phyloP scores from a whole-genome alignment of 92 coral and sea anemone genomes.

The Virgularia gustaviana region DNA sequence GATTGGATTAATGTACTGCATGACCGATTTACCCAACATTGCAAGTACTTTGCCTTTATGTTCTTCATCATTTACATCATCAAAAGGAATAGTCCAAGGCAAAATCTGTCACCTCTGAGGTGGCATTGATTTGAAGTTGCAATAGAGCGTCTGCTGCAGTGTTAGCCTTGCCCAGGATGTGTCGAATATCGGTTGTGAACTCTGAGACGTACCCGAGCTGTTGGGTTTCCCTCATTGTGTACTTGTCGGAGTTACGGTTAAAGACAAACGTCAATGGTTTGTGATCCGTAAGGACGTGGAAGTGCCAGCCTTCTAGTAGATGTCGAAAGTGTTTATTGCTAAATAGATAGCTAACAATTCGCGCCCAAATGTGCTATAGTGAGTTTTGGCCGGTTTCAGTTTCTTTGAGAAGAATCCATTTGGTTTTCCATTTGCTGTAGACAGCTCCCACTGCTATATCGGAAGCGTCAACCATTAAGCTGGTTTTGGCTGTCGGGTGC shows the following conservation, averaged over 20 bases:
- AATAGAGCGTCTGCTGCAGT: constrained; percentile 16
- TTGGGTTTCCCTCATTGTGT: constrained; percentile 10
- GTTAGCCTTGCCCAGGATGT: background rate
- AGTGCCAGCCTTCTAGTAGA: constrained; percentile 9
- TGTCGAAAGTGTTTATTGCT: constrained; percentile 9
- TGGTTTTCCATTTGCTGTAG: background rate
- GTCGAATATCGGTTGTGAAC: constrained; percentile 7
- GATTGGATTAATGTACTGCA: no score
- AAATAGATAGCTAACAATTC: background rate
- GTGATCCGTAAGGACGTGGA: background rate
- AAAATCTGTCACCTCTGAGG: background rate
- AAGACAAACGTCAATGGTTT: background rate
- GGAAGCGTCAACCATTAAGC: constrained; percentile 21
- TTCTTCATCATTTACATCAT: no score
- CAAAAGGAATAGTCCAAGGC: background rate
- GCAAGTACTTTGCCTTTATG: no score
- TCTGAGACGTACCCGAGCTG: constrained; percentile 2
- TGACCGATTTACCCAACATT: no score
- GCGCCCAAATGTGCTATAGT: constrained; percentile 17
- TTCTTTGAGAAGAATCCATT: constrained; percentile 2
- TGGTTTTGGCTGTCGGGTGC: constrained; percentile 9
- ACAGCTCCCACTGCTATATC: constrained; percentile 14
- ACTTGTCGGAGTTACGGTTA: background rate
- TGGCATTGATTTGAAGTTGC: constrained; percentile 3
- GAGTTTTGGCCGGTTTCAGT: background rate